phyloP scores from a whole-genome alignment of 2,888 invertebrate species.

The Mythimna vitellina region DNA sequence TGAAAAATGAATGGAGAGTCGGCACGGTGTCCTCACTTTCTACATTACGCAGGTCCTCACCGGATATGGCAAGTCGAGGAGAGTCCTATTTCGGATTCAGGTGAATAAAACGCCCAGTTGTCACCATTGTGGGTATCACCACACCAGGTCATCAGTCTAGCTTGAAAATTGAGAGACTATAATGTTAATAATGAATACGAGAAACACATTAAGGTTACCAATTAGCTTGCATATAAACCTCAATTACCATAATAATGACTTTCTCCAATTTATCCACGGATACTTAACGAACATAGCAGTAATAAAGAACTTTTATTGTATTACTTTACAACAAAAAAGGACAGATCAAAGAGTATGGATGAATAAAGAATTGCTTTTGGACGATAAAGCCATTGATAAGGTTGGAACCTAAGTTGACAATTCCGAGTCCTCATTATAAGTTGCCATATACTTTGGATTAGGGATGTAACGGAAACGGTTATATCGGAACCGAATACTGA shows the following conservation, averaged over 20 bases:
- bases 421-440: constrained; percentile 32
- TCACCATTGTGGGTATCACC: too few species aligned
- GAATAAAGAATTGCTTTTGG: constrained; percentile 40
- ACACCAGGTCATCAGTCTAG: background rate
- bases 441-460: constrained; percentile 9
- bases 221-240: constrained; percentile 5
- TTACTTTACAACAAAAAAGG: constrained; percentile 23
- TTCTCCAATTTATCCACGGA: constrained; percentile 12
- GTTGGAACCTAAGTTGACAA: constrained; percentile 11
- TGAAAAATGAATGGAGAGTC: too few species aligned
- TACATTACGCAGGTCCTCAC: too few species aligned
- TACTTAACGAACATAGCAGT: background rate
- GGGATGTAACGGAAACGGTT: too few species aligned
- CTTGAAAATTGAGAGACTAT: background rate
- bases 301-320: constrained; percentile 30
- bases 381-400: constrained; percentile 31
- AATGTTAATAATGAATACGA: background rate
- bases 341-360: constrained; percentile 33
- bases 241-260: constrained; percentile 31
- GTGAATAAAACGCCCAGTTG: too few species aligned
- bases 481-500: too few species aligned
- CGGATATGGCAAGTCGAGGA: too few species aligned
- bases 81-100: too few species aligned
- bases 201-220: background rate
- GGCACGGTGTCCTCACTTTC: too few species aligned